Evolutionary conservation across 2,888 invertebrate species (phyloP).

Genomic region (Tachina lurida): DNA sequence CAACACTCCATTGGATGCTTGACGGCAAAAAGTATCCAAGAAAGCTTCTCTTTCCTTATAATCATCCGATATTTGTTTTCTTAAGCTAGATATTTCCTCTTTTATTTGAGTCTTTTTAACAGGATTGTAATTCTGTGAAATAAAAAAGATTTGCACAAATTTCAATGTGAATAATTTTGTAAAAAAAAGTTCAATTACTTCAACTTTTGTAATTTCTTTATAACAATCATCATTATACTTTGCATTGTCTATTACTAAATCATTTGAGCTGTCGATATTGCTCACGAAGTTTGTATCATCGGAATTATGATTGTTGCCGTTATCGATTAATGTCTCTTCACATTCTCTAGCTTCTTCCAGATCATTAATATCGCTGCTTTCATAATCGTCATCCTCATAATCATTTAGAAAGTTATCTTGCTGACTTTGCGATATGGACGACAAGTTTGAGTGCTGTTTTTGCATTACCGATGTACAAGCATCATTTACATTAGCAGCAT

Average conservation of each 20-base stretch:
- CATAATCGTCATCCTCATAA: slow-evolving; percentile 72
- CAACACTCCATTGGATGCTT: slow-evolving; percentile 75
- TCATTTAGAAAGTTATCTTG: slow-evolving; percentile 47
- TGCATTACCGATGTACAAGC: slow-evolving; percentile 21
- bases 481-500: slow-evolving; percentile 57
- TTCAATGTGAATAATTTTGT: not conserved
- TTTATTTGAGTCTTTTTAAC: slow-evolving; percentile 74
- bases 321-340: slow-evolving; percentile 50
- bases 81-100: slow-evolving; percentile 78
- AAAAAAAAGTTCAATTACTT: slow-evolving; percentile 18
- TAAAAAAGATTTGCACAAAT: slow-evolving; percentile 1
- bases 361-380: slow-evolving; percentile 51
- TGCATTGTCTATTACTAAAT: slow-evolving; percentile 27
- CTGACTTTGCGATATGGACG: slow-evolving; percentile 34
- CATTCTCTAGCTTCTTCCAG: slow-evolving; percentile 40
- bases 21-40: slow-evolving; percentile 80
- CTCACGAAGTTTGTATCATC: slow-evolving; percentile 59
- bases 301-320: slow-evolving; percentile 66
- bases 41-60: slow-evolving; percentile 81
- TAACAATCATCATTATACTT: slow-evolving; percentile 16
- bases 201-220: slow-evolving; percentile 43
- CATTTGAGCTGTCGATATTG: slow-evolving; percentile 43
- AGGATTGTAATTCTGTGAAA: slow-evolving; percentile 66
- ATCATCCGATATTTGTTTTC: slow-evolving; percentile 80
- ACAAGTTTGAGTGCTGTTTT: slow-evolving; percentile 30